Evolutionary conservation across 2,113 vertebrate genomes (phyloP).

Genomic region (Uria aalge): DNA sequence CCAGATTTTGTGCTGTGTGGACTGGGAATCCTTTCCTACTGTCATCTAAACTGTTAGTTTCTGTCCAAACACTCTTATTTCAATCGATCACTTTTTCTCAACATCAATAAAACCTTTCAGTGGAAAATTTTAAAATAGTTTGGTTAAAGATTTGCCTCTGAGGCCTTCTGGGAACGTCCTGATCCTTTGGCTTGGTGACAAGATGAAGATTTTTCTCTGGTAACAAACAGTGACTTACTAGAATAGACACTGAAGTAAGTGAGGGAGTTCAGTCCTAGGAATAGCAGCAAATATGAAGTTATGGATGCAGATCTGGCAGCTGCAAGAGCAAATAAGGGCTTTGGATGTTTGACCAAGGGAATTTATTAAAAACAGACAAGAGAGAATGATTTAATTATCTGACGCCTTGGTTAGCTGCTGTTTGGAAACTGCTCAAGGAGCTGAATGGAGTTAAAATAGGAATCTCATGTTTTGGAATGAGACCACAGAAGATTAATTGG

Average conservation of each 20-base stretch:
- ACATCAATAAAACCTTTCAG: not conserved
- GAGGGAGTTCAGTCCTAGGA: not conserved
- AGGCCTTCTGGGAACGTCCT: not conserved
- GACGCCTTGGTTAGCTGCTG: not conserved
- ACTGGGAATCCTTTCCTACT: not conserved
- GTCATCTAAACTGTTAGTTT: not conserved
- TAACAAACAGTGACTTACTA: not conserved
- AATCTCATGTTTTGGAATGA: conserved; percentile 46
- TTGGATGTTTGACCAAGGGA: not conserved
- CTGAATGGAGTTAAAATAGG: conserved; percentile 50
- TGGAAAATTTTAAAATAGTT: not conserved
- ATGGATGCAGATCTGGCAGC: conserved; percentile 1
- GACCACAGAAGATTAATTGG: conserved; percentile 62
- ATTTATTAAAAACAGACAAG: conserved; percentile 19
- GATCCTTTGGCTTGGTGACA: not conserved
- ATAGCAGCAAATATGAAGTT: conserved; percentile 31
- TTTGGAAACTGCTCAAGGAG: conserved; percentile 45
- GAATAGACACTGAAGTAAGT: not conserved
- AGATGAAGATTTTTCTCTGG: not conserved
- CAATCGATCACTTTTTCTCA: not conserved
- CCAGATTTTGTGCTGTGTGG: not conserved
- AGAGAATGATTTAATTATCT: conserved; percentile 15
- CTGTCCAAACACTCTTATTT: not conserved
- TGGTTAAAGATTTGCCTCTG: not conserved
- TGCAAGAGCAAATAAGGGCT: conserved; percentile 7